Base-by-base conservation (phyloP, 2,797 vertebrate species). In the Aplochiton taeniatus region DNA sequence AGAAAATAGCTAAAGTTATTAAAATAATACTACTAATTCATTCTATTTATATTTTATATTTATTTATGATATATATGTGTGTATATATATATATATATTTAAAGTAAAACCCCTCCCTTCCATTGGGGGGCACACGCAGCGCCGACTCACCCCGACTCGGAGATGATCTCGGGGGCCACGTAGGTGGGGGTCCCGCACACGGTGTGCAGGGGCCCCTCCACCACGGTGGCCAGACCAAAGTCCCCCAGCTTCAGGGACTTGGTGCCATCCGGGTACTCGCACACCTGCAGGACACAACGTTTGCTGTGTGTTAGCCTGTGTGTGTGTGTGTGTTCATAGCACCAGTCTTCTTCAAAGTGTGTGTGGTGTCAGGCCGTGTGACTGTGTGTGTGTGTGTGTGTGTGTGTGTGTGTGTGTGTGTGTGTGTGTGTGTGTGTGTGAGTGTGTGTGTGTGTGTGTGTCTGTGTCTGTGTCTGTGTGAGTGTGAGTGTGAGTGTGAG, bases 131-230 rank as follows among this genome's bases (percentile, higher is more conserved):
- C 10, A 4, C 18, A 17, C 19, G 8, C 20, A 16, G 31, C 4
- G 12, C 11, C 9, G 53, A 13, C 91, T 92, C 74, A 99, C 98
- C 98, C 98, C 0, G 94, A 93, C 79, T 99, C 97, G 1, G 95
- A 86, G 59, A 99, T 99, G 83, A 99, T 99, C 85, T 99, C 98
- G 18, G 98, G 98, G 74, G 98, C 98, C 72, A 99, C 98, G 0
- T 99, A 99, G 0, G 98, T 99, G 0, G 98, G 98, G 0, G 98
- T 99, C 20, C 98, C 98, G 68, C 97, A 99, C 41, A 99, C 96
- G 0, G 98, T 99, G 69, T 95, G 94, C 17, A 99, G 60, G 0
- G 96, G 95, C 5, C 95, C 97, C 77, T 98, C 94, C 20, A 98
- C 96, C 81, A 97, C 93, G 0, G 98, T 99, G 0, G 98, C 98